These are phyloP conservation scores for Paracyprichromis sp. DNA, from an alignment of 2,113 vertebrate species.

Conservation along the genomic window DNA sequence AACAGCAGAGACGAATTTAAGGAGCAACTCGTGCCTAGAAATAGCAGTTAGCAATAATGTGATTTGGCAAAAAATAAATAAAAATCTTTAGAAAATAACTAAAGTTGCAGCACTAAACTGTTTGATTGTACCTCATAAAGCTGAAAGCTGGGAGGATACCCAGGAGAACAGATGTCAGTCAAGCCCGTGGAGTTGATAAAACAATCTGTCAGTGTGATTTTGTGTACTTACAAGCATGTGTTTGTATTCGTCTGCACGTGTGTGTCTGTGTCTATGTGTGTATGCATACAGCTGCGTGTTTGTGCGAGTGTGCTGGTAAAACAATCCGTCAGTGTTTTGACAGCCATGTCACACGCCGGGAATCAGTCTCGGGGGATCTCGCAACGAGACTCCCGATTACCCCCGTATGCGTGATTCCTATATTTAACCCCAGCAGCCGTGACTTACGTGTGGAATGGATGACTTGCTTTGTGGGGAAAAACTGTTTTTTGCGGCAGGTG, in stretches of 20 bases:
- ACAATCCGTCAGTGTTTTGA: slow-evolving; percentile 67
- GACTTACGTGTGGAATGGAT: slow-evolving; percentile 15
- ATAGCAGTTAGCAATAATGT: not conserved
- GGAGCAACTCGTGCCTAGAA: not conserved
- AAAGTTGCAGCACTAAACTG: slow-evolving; percentile 2
- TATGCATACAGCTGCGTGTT: not conserved
- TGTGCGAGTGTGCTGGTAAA: slow-evolving; percentile 38
- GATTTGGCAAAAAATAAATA: not conserved
- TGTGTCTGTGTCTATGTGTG: not conserved
- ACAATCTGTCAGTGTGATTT: slow-evolving; percentile 46
- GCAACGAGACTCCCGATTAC: slow-evolving; percentile 54
- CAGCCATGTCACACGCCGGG: slow-evolving; percentile 58
- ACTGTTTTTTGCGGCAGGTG: slow-evolving; percentile 45
- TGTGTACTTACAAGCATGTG: not conserved
- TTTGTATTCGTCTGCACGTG: not conserved
- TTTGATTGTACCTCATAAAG: slow-evolving; percentile 29
- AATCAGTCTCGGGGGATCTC: slow-evolving; percentile 60
- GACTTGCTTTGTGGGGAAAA: slow-evolving; percentile 13
- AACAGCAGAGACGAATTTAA: not conserved
- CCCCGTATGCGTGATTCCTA: slow-evolving; percentile 43
- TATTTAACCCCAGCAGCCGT: slow-evolving; percentile 51
- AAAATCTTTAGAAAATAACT: slow-evolving; percentile 14
- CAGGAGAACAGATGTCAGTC: slow-evolving; percentile 63
- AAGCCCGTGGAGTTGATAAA: slow-evolving; percentile 46
- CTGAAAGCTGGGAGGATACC: slow-evolving; percentile 28